A percentile compares a stretch with the other conserved stretches of the same genome.
These are phyloP conservation scores for Mareca strepera DNA, from an alignment of 2,797 vertebrate species.

Conservation along the genomic window DNA sequence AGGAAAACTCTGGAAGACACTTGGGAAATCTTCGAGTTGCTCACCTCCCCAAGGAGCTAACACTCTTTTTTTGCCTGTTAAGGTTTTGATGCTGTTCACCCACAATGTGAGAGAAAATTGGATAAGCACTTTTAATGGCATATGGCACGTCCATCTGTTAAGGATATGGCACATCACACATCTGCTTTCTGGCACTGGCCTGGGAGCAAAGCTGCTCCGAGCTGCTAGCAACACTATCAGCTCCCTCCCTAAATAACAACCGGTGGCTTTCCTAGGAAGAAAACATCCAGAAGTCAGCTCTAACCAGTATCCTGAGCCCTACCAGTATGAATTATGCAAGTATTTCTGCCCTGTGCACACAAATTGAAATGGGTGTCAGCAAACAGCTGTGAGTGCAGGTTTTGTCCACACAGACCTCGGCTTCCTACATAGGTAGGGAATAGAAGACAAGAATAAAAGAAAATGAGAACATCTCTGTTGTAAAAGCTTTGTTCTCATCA, in stretches of 20 bases:
- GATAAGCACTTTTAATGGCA: neutral
- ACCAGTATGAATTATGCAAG: neutral
- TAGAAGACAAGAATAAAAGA: neutral
- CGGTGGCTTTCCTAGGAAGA: neutral
- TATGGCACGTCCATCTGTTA: conserved; percentile 27
- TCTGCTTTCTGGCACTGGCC: conserved; percentile 29
- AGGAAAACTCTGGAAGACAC: neutral
- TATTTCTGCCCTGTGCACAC: neutral
- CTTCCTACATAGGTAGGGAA: neutral
- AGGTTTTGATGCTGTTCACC: neutral
- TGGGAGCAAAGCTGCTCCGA: neutral
- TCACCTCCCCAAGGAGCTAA: neutral
- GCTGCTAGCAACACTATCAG: neutral
- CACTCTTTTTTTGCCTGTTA: neutral
- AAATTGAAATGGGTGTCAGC: neutral
- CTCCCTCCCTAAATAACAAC: neutral
- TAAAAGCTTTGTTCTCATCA: neutral
- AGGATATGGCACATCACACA: neutral
- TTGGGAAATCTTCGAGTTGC: neutral
- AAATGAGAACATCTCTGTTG: neutral
- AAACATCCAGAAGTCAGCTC: neutral
- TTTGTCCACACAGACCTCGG: neutral
- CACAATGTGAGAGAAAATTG: neutral
- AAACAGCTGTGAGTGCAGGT: neutral
- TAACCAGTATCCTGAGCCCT: neutral